Base-by-base conservation (phyloP, 2,113 vertebrate species). In the Todiramphus saurophagus region DNA sequence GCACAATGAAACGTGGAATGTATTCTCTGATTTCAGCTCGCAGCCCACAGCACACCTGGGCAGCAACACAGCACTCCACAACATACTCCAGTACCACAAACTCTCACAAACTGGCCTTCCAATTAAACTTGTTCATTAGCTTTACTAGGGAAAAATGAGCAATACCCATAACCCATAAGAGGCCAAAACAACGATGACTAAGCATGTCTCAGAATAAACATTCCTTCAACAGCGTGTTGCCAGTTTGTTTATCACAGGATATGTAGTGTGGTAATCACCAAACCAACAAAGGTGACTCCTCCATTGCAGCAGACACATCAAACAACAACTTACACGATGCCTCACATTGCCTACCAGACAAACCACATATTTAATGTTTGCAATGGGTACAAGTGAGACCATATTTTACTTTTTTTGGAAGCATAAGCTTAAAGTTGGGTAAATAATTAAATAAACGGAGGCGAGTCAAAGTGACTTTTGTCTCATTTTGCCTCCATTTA, bases 121-220 rank as follows among this genome's bases (percentile, higher is more conserved):
- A 8, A 64, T 68, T 70, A 74, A 69, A 69, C 53, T 48, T 53
- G 23, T 48, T 89, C 66, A 67, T 31, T 39, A 66, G 58, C 63
- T 90, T 84, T 28, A 92, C 43, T 11, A 75, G 13, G 27, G 66
- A 30, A 89, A 10, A 66, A 27, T 27, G 24, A 91, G 37, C 4
- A 73, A 67, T 2, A 68, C 33, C 62, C 11, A 5, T 44, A 92
- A 76, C 56, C 64, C 9, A 2, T 27, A 17, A 82, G 64, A 85
- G 50, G 64, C 73, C 74, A 58, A 56, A 94, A 23, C 25, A 70
- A 30, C 59, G 23, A 94, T 90, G 93, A 97, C 93, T 87, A 93
- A 93, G 93, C 85, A 76, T 3, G 27, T 83, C 96, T 78, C 83
- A 87, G 56, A 94, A 73, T 20, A 74, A 76, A 84, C 4, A 31